A percentile compares a stretch with the other conserved stretches of the same genome.
phyloP scores from a whole-genome alignment of 2,888 invertebrate genomes.

The Yponomeuta plumbellus region DNA sequence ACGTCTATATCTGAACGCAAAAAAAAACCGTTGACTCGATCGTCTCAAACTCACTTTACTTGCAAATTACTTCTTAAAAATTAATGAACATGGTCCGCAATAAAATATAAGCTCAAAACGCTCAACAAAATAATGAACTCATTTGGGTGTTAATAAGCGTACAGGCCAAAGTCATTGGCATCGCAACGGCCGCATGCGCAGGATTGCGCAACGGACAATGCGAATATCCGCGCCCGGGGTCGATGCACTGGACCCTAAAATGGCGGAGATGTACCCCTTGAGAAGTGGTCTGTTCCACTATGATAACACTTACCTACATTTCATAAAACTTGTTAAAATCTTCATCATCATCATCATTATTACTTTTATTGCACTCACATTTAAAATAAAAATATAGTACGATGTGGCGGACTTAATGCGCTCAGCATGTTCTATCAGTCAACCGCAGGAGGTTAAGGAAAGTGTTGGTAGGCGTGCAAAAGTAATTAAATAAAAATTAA shows the following conservation, averaged over 20 bases:
- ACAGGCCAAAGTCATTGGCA: conserved; percentile 16
- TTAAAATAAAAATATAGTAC: no score
- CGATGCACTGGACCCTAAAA: conserved; percentile 50
- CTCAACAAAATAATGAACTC: background rate
- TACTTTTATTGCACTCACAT: no score
- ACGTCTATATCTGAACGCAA: no score
- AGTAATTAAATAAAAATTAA: no score
- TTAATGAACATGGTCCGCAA: background rate
- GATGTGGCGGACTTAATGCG: no score
- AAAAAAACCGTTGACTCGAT: no score
- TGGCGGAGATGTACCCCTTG: conserved; percentile 27
- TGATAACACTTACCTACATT: background rate
- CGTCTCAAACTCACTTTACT: no score
- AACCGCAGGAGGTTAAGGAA: no score
- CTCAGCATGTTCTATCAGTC: no score
- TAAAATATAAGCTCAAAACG: background rate
- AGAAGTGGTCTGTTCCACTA: background rate
- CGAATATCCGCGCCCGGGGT: conserved; percentile 45
- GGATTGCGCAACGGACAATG: conserved; percentile 44
- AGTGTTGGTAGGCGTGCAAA: no score
- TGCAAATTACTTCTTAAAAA: background rate
- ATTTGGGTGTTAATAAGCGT: background rate
- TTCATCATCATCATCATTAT: no score
- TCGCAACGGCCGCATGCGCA: conserved; percentile 32
- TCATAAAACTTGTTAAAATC: no score